Percentiles rank a stretch among this genome's conserved stretches.
phyloP scores from a whole-genome alignment of 2,113 vertebrate genomes.

The Sclerurus mexicanus region DNA sequence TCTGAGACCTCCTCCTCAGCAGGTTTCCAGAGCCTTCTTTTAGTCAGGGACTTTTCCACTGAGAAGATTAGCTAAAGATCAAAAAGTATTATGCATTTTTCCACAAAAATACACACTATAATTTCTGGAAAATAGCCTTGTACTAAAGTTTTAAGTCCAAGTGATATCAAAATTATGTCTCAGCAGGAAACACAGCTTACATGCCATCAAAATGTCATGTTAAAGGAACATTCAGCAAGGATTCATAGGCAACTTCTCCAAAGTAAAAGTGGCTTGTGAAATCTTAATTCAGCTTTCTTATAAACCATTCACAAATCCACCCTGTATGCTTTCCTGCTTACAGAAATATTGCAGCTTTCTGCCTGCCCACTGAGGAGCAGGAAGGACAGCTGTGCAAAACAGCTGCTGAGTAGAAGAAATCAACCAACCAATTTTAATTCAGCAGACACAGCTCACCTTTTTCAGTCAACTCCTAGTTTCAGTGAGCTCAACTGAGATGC shows the following conservation, averaged over 20 bases:
- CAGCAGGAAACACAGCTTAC: background rate
- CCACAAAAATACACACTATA: background rate
- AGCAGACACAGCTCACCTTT: background rate
- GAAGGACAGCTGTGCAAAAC: background rate
- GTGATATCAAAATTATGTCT: accelerated
- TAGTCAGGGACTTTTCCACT: slow-evolving; percentile 83
- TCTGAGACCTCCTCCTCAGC: slow-evolving; percentile 84
- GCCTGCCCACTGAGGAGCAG: background rate
- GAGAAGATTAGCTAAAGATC: slow-evolving; percentile 84
- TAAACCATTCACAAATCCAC: background rate
- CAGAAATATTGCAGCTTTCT: background rate
- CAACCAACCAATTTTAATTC: background rate
- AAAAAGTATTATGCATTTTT: background rate
- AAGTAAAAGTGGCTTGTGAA: background rate
- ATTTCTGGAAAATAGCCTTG: background rate
- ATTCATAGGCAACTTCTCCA: background rate
- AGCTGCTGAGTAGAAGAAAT: background rate
- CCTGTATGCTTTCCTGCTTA: background rate
- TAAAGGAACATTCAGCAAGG: background rate
- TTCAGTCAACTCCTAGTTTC: background rate
- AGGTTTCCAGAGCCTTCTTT: slow-evolving; percentile 82
- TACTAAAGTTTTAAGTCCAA: background rate
- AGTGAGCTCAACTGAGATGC: background rate
- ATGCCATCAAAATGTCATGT: accelerated
- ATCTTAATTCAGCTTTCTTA: background rate